phyloP scores from a whole-genome alignment of 92 coral and sea anemone species.

The Palythoa grandis region DNA sequence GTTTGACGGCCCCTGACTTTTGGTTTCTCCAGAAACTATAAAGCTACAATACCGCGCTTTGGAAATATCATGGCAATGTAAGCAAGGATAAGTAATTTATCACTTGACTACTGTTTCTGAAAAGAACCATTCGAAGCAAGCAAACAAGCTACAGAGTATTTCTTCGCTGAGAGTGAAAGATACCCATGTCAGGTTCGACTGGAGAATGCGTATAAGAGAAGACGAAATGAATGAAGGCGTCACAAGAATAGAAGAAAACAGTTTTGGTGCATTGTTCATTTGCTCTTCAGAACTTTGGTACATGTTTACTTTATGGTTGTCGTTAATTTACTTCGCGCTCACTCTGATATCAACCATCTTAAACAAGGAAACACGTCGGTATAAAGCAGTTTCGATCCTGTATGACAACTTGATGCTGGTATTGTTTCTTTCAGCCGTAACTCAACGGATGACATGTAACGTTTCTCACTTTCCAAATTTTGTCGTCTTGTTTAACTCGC shows the following conservation, averaged over 20 bases:
- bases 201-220: neutral
- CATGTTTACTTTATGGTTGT: conserved; percentile 35
- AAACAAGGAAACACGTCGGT: conserved; percentile 40
- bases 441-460: neutral
- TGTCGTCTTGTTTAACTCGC: neutral
- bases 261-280: neutral
- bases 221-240: neutral
- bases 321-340: conserved; percentile 34
- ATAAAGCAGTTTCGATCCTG: conserved; percentile 24
- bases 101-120: neutral
- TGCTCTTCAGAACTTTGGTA: conserved; percentile 41
- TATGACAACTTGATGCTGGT: conserved; percentile 28
- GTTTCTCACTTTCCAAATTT: neutral
- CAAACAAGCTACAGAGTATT: neutral
- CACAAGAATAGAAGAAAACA: neutral
- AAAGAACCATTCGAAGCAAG: neutral
- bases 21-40: neutral
- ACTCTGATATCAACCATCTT: conserved; percentile 22
- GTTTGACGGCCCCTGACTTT: neutral
- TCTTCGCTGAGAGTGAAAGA: neutral
- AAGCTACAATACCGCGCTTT: neutral
- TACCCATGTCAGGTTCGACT: neutral
- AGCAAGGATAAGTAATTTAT: neutral
- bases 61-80: neutral
- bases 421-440: conserved; percentile 5